phyloP scores from a whole-genome alignment of 2,113 vertebrate species.

The Upupa epops region DNA sequence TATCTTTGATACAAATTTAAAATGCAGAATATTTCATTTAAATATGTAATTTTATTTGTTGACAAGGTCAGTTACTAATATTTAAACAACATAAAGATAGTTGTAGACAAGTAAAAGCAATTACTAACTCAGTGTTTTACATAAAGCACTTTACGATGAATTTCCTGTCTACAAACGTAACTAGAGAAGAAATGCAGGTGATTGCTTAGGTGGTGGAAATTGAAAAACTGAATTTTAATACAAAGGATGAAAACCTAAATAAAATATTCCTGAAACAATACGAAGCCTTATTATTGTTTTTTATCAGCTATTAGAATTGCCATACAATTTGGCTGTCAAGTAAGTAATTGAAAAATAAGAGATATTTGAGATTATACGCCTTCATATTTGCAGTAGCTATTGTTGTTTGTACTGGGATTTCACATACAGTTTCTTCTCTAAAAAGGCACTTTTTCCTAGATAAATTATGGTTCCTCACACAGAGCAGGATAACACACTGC shows the following conservation, averaged over 20 bases:
- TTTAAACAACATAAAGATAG: not conserved
- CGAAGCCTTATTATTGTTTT: not conserved
- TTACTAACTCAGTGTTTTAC: not conserved
- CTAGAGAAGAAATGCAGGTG: not conserved
- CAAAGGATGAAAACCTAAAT: not conserved
- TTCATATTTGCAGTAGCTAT: not conserved
- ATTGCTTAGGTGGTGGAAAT: not conserved
- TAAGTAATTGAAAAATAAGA: not conserved
- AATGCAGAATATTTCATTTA: not conserved
- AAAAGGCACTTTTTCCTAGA: fast-evolving
- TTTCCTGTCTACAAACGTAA: not conserved
- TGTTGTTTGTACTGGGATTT: not conserved
- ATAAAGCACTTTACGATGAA: not conserved
- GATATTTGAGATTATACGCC: not conserved
- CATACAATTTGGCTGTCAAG: not conserved
- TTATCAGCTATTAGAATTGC: not conserved
- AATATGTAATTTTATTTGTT: not conserved
- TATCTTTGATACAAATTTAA: not conserved
- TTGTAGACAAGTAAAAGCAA: not conserved
- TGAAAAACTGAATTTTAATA: not conserved
- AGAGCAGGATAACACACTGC: not conserved
- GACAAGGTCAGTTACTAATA: not conserved
- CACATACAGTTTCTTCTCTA: not conserved
- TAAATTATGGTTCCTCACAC: not conserved
- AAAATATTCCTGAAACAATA: not conserved